phyloP scores from a whole-genome alignment of 2,888 invertebrate species.

The Lacanobia wlatinum region DNA sequence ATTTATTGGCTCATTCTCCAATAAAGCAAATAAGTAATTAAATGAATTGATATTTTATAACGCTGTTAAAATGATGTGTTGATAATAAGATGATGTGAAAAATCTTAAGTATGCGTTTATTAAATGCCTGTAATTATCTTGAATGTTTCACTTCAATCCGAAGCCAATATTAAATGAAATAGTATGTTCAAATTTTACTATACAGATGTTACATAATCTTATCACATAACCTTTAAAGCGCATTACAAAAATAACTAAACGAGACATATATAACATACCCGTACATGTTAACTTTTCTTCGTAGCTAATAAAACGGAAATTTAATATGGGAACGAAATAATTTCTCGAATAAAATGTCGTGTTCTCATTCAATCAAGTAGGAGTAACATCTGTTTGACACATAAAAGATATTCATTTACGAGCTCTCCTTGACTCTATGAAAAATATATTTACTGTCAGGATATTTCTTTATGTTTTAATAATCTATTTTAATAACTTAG shows the following conservation, averaged over 20 bases:
- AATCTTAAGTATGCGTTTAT: no score
- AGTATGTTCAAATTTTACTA: no score
- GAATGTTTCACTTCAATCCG: no score
- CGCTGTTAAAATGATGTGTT: no score
- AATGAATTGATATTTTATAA: no score
- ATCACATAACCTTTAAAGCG: background rate
- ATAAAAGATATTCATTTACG: constrained; percentile 54
- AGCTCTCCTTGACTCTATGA: constrained; percentile 23
- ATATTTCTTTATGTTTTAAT: constrained; percentile 26
- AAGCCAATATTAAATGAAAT: no score
- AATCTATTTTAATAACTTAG: constrained; percentile 3
- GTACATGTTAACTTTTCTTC: constrained; percentile 32
- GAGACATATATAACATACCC: background rate
- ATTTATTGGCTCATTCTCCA: no score
- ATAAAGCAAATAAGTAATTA: no score
- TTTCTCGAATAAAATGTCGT: constrained; percentile 45
- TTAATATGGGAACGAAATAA: constrained; percentile 50
- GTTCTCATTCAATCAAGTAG: constrained; percentile 52
- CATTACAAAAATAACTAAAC: constrained; percentile 7
- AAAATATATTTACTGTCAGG: constrained; percentile 38
- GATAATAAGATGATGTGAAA: no score
- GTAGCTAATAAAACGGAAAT: constrained; percentile 48
- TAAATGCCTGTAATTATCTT: no score
- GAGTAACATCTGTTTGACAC: constrained; percentile 49
- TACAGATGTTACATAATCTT: background rate